Base-by-base conservation (phyloP, 2,797 vertebrate genomes). In the Ptychadena robeensis region DNA sequence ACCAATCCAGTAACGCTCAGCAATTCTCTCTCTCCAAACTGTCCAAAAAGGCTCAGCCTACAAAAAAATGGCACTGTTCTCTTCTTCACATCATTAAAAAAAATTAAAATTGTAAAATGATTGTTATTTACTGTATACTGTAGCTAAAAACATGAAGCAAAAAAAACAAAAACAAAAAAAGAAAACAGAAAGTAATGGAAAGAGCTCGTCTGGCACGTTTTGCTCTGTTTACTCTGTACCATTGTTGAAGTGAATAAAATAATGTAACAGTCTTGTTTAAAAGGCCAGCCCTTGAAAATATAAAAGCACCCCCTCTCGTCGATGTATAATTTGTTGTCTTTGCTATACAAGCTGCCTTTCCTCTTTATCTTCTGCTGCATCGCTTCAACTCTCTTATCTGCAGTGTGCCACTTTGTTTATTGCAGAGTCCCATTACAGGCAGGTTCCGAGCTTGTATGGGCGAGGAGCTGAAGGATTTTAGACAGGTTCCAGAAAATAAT, bases 401-500 rank as follows among this genome's bases (percentile, higher is more conserved):
- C 28, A 22, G 74, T 32, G 15, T 61, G 66, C 72, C 72, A 74
- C 72, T 69, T 53, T 53, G 79, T 73, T 75, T 82, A 79, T 70
- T 70, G 57, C 74, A 79, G 77, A 73, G 71, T 75, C 80, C 69
- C 48, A 25, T 72, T 34, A 65, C 71, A 76, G 77, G 77, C 40
- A 81, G 78, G 59, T 75, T 72, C 78, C 37, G n/a, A 79, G 84
- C 75, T 63, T 37, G 61, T 32, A 34, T 35, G 40, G 80, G 67
- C 38, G 37, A 64, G 74, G 80, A 80, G 68, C 69, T 65, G 80
- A 72, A 68, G 34, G 78, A 70, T 80, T 66, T 74, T 67, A 76
- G 66, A 75, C 82, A 85, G 78, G 77, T 80, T 84, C 76, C 82
- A 80, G 44, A 84, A 84, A 85, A 74, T 75, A 80, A 85, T 85